Percentiles rank a stretch among this genome's conserved stretches.
phyloP scores from a whole-genome alignment of 2,113 vertebrate species.

The Rissa tridactyla region DNA sequence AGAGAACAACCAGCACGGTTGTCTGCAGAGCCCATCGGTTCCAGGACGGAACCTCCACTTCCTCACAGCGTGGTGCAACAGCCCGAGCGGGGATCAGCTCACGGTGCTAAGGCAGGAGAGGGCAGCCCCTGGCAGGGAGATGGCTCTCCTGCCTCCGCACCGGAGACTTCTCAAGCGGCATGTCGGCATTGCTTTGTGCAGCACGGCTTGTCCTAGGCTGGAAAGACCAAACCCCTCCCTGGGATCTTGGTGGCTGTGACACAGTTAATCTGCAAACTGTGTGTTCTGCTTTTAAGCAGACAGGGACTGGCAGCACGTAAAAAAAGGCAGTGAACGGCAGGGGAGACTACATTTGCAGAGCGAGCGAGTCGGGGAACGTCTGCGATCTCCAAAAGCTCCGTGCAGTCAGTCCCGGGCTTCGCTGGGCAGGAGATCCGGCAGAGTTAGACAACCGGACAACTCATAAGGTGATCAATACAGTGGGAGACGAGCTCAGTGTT shows the following conservation, averaged over 20 bases:
- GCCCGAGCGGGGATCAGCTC: not conserved
- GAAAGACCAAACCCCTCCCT: not conserved
- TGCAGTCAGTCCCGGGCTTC: accelerated
- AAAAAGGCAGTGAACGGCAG: not conserved
- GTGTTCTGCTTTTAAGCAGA: not conserved
- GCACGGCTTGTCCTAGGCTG: not conserved
- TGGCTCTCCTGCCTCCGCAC: not conserved
- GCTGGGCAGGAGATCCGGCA: not conserved
- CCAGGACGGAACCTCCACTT: not conserved
- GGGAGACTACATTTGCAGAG: not conserved
- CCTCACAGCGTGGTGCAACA: accelerated
- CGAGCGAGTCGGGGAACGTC: not conserved
- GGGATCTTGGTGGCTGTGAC: not conserved
- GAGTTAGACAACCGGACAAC: not conserved
- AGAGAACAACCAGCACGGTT: not conserved
- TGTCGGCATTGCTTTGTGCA: not conserved
- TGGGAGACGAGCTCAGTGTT: not conserved
- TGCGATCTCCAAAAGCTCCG: accelerated
- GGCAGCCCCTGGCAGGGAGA: not conserved
- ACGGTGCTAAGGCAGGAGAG: not conserved
- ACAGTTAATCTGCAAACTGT: not conserved
- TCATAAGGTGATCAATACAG: accelerated
- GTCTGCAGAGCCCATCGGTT: accelerated
- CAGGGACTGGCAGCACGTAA: accelerated
- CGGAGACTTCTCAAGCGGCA: not conserved